Conservation (phyloP, 2,113 vertebrate genomes). For the Phainopepla nitens region DNA sequence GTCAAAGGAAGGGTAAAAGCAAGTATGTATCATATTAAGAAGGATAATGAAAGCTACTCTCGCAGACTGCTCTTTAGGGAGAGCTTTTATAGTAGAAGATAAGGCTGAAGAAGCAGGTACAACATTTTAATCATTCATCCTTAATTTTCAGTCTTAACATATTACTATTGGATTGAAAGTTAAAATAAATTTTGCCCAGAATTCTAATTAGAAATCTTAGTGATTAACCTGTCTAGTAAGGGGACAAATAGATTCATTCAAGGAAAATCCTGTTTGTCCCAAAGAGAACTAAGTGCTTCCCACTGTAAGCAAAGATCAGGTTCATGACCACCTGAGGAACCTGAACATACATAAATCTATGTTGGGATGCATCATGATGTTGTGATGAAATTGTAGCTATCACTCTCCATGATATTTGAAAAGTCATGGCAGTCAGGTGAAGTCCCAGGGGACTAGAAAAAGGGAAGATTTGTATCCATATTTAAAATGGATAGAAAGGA, state of each 20-base stretch:
- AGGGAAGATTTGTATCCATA: neutral
- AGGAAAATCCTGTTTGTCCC: neutral
- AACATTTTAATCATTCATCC: neutral
- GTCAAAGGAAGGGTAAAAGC: neutral
- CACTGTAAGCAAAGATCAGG: neutral
- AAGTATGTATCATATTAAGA: neutral
- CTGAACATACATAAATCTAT: neutral
- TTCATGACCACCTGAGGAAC: neutral
- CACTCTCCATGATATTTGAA: neutral
- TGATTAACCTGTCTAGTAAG: neutral
- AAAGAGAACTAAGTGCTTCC: neutral
- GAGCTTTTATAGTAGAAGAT: neutral
- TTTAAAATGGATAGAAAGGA: neutral
- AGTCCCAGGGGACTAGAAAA: neutral
- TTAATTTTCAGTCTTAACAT: neutral
- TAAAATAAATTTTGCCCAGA: neutral
- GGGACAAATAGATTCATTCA: neutral
- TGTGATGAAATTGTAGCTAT: neutral
- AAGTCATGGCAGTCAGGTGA: neutral
- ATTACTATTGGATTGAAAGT: neutral
- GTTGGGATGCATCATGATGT: neutral
- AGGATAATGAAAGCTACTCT: neutral
- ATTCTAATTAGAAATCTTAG: neutral
- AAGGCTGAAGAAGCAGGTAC: neutral
- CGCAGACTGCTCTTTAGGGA: neutral